Conservation (phyloP, 2,797 vertebrate species). For the Alosa sapidissima region DNA sequence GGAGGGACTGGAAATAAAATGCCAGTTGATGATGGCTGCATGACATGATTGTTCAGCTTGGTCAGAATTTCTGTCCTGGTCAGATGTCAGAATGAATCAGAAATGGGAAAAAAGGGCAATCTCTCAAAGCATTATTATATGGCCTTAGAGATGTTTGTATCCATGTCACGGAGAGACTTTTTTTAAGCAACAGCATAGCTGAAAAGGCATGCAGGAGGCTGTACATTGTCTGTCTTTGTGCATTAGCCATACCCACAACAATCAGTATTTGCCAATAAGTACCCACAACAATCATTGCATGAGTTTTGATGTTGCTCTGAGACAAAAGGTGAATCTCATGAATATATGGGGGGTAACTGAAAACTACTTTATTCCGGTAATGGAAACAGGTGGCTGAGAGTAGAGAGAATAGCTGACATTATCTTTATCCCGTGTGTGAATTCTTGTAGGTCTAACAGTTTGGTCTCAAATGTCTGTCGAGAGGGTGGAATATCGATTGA, state of each 20-base stretch:
- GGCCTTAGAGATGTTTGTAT: neutral
- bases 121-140: neutral
- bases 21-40: neutral
- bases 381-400: slow-evolving; percentile 24
- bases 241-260: neutral
- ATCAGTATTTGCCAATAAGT: neutral
- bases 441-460: slow-evolving; percentile 47
- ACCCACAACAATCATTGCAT: neutral
- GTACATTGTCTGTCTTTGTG: neutral
- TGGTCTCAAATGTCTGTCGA: slow-evolving; percentile 49
- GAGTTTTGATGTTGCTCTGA: neutral
- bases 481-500: slow-evolving; percentile 55
- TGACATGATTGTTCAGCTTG: neutral
- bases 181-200: neutral
- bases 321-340: neutral
- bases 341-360: neutral
- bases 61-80: neutral
- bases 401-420: slow-evolving; percentile 28
- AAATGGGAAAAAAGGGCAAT: neutral
- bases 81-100: neutral
- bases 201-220: neutral
- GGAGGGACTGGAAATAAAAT: neutral
- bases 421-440: slow-evolving; percentile 19
- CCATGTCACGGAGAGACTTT: neutral
- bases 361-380: slow-evolving; percentile 29